These are phyloP conservation scores for Watersipora subatra DNA, from an alignment of 1,140 invertebrate species.

Conservation along the genomic window DNA sequence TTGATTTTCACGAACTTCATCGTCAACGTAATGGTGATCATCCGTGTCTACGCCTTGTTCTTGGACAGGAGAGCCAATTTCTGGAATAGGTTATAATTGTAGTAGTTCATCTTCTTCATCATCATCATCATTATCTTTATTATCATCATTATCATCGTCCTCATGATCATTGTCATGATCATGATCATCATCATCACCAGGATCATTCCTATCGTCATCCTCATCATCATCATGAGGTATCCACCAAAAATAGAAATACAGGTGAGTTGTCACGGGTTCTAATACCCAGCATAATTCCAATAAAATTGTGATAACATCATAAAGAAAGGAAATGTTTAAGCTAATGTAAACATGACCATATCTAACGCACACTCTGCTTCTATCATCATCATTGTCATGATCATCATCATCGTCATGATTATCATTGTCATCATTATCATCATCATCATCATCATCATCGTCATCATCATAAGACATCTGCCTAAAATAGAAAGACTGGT, in stretches of 20 bases:
- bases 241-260: not conserved
- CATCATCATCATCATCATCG: not conserved
- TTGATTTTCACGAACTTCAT: too few relatives aligned
- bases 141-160: slow-evolving; percentile 2
- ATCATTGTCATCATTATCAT: not conserved
- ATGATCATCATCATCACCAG: slow-evolving; percentile 5
- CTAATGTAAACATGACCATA: too few relatives aligned
- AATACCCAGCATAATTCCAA: too few relatives aligned
- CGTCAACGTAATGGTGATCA: too few relatives aligned
- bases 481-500: too few relatives aligned
- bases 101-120: not conserved
- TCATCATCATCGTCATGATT: too few relatives aligned
- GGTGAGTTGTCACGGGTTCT: not conserved
- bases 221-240: too few relatives aligned
- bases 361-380: not conserved
- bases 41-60: too few relatives aligned
- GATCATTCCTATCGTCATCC: not conserved
- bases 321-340: not conserved
- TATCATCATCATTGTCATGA: not conserved
- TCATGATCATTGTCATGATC: slow-evolving; percentile 4
- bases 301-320: not conserved
- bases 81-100: not conserved
- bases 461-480: too few relatives aligned
- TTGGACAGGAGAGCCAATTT: too few relatives aligned
- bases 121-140: slow-evolving; percentile 4